A percentile compares a stretch with the other conserved stretches of the same genome.
Conservation (phyloP, 2,113 vertebrate genomes). For the Lophochroa leadbeateri region DNA sequence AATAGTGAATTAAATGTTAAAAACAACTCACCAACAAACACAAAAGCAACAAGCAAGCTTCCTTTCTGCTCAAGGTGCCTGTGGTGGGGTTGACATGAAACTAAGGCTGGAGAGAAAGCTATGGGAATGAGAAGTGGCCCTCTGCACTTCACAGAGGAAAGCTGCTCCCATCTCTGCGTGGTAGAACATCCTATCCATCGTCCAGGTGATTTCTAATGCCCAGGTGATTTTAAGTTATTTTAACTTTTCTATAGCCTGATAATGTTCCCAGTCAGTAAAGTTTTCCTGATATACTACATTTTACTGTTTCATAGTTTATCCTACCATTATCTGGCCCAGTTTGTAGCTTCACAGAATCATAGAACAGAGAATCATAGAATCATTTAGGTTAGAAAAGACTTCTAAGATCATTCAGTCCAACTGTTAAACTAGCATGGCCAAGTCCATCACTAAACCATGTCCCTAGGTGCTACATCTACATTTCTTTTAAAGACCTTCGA, state of each 20-base stretch:
- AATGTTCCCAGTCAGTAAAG: neutral
- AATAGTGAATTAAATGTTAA: neutral
- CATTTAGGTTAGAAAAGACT: neutral
- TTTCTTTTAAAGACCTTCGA: neutral
- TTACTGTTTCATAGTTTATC: neutral
- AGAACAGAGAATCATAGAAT: neutral
- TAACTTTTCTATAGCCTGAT: neutral
- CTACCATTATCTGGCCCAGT: neutral
- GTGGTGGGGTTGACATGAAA: neutral
- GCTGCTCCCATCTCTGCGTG: neutral
- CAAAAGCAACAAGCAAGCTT: neutral
- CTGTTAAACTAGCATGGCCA: neutral
- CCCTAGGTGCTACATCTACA: neutral
- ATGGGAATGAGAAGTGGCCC: accelerated
- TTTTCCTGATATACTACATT: neutral
- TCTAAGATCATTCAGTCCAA: neutral
- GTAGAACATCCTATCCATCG: neutral
- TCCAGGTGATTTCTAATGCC: neutral
- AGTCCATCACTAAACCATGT: neutral
- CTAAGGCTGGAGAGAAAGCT: neutral
- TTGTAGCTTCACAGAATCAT: neutral
- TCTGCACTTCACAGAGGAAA: neutral
- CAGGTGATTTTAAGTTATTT: neutral
- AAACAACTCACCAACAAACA: neutral
- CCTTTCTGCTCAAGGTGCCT: neutral